Evolutionary conservation across 2,797 vertebrate species (phyloP), one percentile per base, ranked within the genome.

Genomic region (Girardinus metallicus): DNA sequence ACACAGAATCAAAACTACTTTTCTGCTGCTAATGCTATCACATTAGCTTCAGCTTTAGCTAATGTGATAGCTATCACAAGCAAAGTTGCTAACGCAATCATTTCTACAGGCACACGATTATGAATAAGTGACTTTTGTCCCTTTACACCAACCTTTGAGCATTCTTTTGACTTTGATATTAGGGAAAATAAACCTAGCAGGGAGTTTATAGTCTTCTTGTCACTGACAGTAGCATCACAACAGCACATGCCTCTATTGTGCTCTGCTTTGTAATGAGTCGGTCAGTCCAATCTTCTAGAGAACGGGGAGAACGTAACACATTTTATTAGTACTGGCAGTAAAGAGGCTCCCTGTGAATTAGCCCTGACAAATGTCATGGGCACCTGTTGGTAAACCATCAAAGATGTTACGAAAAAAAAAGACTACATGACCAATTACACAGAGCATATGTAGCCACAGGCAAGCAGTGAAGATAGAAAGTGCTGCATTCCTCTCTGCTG

Each of bases 361-460:
- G 70, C 53, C 44, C 21, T 80, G 78, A 86, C 80, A 80, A 80
- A 85, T 68, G 53, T 51, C 53, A 62, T 43, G 8, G 66, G 39
- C 87, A 89, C 86, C 81, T 91, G 90, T 88, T 86, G 73, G 73
- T 81, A 84, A 90, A 85, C 77, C 83, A 85, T 90, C 60, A 85
- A 16, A 44, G 53, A 66, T 57, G 34, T 57, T 9, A 44, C 23
- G 5, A 79, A 76, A 34, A 70, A 71, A 72, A 72, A 72, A 29
- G 29, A 72, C 26, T 71, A 75, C 11, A 79, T 3, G 36, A 79
- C 64, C 47, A 88, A 83, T 88, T 86, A 83, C 16, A 5, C 80
- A 72, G 55, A 77, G 72, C 76, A 73, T 71, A 57, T 51, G 44
- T 78, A 86, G 81, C 73, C 18, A 18, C 9, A 16, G 76, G 13